A percentile compares a stretch with the other conserved stretches of the same genome.
Conservation (phyloP, 1,140 invertebrate genomes). For the Asobara japonica region DNA sequence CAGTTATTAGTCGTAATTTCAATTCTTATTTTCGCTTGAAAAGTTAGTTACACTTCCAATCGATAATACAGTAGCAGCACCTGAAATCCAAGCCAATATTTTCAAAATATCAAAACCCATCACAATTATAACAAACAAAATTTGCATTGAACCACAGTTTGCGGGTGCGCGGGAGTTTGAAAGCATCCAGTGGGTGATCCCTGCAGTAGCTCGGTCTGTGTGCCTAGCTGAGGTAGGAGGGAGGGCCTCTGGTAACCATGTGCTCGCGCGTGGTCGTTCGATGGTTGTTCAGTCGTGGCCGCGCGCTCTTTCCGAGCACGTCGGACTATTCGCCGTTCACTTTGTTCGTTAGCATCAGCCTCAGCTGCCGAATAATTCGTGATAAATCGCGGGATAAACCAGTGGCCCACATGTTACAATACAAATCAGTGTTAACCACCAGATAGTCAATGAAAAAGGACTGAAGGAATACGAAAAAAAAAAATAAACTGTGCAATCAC, state of each 20-base stretch:
- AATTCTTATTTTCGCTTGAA: too few relatives aligned
- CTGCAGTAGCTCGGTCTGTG: background rate
- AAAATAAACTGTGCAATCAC: background rate
- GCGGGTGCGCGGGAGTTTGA: constrained; percentile 20
- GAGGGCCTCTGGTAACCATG: constrained; percentile 50
- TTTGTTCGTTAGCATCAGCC: background rate
- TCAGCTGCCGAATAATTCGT: background rate
- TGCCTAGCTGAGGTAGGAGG: background rate
- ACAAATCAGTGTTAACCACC: background rate
- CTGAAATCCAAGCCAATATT: too few relatives aligned
- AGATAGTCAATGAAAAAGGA: background rate
- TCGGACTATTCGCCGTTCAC: constrained; percentile 23
- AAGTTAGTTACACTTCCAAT: too few relatives aligned
- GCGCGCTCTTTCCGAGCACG: constrained; percentile 55
- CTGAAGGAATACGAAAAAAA: background rate
- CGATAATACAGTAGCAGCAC: too few relatives aligned
- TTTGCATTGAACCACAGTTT: background rate
- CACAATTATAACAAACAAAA: background rate
- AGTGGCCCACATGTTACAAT: background rate
- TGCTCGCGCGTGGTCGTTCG: constrained; percentile 59
- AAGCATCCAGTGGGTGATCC: constrained; percentile 8
- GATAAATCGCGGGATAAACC: background rate
- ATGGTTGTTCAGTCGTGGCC: constrained; percentile 60
- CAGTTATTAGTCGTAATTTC: too few relatives aligned
- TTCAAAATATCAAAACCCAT: background rate